Evolutionary conservation across 2,113 vertebrate genomes (phyloP).

Genomic region (Dromiciops gliroides): DNA sequence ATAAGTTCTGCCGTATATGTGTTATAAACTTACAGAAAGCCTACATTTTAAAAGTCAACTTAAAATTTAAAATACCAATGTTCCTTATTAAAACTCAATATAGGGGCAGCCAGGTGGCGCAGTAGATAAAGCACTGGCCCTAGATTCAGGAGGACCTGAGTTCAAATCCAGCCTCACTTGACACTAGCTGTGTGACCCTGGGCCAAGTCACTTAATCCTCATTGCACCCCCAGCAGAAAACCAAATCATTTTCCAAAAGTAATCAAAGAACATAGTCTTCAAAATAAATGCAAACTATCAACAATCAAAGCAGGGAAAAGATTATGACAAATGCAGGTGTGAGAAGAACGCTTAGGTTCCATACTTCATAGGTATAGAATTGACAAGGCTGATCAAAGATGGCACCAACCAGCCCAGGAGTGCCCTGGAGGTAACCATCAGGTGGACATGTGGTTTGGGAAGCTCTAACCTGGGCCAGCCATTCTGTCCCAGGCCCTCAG

Average conservation of each 20-base stretch:
- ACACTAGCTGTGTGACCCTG: no score
- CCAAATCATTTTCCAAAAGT: neutral
- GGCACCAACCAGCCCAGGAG: neutral
- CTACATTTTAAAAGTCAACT: neutral
- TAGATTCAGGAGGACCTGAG: no score
- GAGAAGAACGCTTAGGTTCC: neutral
- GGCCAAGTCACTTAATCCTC: no score
- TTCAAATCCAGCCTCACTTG: no score
- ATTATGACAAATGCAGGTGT: neutral
- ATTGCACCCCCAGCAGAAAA: neutral
- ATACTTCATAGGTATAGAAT: neutral
- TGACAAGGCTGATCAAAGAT: neutral
- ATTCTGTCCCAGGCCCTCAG: neutral
- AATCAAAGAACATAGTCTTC: neutral
- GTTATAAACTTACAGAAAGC: no score
- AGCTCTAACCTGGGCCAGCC: neutral
- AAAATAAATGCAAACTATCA: neutral
- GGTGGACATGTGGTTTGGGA: neutral
- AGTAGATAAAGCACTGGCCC: no score
- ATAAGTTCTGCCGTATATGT: neutral
- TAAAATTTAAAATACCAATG: neutral
- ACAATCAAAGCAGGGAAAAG: neutral
- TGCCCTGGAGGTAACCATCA: neutral
- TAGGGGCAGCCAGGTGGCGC: no score
- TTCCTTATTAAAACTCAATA: neutral